Evolutionary conservation across 2,797 vertebrate species (phyloP).

Genomic region (Gastrophryne carolinensis): DNA sequence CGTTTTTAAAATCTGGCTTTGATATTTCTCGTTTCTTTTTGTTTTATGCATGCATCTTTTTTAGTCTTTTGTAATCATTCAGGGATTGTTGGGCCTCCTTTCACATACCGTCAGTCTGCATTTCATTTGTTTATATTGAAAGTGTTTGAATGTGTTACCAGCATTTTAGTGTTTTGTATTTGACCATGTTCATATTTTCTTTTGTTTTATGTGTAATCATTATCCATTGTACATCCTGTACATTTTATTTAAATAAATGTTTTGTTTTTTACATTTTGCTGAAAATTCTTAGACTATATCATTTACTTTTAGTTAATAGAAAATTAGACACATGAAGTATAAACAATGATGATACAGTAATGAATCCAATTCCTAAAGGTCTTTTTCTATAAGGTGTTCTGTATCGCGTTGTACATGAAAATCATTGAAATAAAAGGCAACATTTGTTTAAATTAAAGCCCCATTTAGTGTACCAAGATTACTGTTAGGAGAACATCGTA

Average conservation of each 20-base stretch:
- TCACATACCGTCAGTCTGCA: background rate
- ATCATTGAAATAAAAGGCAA: too few relatives aligned
- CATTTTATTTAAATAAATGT: conserved; percentile 77
- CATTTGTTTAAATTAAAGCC: too few relatives aligned
- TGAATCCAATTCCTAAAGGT: too few relatives aligned
- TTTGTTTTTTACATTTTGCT: conserved; percentile 72
- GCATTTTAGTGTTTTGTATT: background rate
- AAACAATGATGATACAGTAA: too few relatives aligned
- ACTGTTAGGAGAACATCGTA: too few relatives aligned
- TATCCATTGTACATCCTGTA: conserved; percentile 71
- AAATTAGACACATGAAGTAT: too few relatives aligned
- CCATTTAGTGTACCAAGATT: too few relatives aligned
- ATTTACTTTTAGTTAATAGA: too few relatives aligned
- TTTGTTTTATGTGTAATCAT: conserved; percentile 68
- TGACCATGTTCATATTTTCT: conserved; percentile 57
- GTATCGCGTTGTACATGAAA: too few relatives aligned
- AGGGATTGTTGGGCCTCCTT: background rate
- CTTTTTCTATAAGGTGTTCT: too few relatives aligned
- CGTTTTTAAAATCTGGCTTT: background rate
- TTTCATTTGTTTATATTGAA: conserved; percentile 5
- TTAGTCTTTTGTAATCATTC: background rate
- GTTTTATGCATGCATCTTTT: conserved; percentile 2
- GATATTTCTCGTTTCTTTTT: background rate
- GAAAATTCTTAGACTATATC: too few relatives aligned
- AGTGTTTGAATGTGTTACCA: conserved; percentile 4